phyloP scores from a whole-genome alignment of 2,797 vertebrate genomes.

The Onychomys arenicola region DNA sequence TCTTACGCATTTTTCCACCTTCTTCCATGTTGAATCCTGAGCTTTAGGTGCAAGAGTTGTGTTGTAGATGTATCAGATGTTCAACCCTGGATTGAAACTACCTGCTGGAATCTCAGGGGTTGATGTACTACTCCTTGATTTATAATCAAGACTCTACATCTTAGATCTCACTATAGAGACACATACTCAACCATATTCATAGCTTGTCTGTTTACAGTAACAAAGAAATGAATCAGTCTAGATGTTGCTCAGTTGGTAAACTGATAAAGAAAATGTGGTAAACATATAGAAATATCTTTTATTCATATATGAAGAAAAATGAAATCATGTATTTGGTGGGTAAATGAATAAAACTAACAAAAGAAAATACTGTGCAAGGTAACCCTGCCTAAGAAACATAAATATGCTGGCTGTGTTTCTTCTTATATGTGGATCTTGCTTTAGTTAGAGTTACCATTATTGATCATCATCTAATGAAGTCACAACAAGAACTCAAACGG shows the following conservation, averaged over 20 bases:
- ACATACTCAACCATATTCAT: background rate
- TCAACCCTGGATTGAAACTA: background rate
- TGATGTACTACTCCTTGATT: too few species aligned
- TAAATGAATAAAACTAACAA: background rate
- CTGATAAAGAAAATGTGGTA: background rate
- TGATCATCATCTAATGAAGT: background rate
- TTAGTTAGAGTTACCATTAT: background rate
- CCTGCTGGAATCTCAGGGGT: too few species aligned
- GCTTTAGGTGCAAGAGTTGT: background rate
- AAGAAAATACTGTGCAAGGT: background rate
- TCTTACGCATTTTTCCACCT: background rate
- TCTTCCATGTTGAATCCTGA: background rate
- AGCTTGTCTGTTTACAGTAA: background rate
- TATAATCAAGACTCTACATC: background rate
- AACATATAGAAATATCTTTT: too few species aligned
- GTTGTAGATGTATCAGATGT: too few species aligned
- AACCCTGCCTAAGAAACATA: background rate
- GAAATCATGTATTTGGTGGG: background rate
- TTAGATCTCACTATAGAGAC: background rate
- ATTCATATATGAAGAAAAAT: background rate
- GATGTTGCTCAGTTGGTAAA: background rate
- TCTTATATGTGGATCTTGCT: background rate
- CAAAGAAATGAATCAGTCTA: background rate
- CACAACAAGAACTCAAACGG: background rate
- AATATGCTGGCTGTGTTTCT: fast-evolving